These are phyloP conservation scores for Orthonevra nobilis DNA, from an alignment of 2,888 invertebrate genomes.

Conservation along the genomic window DNA sequence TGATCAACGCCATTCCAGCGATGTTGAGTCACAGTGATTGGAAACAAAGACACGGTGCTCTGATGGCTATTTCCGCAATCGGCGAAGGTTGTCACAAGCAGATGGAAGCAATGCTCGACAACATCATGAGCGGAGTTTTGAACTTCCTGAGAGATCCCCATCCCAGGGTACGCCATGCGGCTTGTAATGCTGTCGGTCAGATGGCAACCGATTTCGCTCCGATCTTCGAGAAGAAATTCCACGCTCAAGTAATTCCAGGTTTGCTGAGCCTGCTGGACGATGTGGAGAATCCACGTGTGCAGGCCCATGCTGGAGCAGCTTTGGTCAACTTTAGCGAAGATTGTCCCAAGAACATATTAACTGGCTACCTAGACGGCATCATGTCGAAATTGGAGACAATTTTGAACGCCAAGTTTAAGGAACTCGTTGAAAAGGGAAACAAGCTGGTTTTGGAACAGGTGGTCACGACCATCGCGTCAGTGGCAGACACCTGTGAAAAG, in stretches of 20 bases:
- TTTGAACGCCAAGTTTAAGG: slow-evolving; percentile 95
- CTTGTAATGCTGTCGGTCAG: slow-evolving; percentile 99
- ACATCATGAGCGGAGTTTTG: slow-evolving; percentile 94
- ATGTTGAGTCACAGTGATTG: slow-evolving; percentile 93
- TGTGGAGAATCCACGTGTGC: slow-evolving; percentile 93
- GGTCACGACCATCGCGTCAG: slow-evolving; percentile 98
- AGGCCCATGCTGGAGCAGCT: slow-evolving; percentile 93
- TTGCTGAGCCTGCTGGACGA: slow-evolving; percentile 94
- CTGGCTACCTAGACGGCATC: slow-evolving; percentile 93
- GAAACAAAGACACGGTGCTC: slow-evolving; percentile 96
- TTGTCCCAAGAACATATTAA: slow-evolving; percentile 96
- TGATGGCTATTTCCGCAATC: slow-evolving; percentile 99
- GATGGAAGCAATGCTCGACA: slow-evolving; percentile 96
- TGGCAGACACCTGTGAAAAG: slow-evolving; percentile 98
- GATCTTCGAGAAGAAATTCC: slow-evolving; percentile 97
- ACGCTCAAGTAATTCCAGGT: slow-evolving; percentile 95
- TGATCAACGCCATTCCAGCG: slow-evolving; percentile 90
- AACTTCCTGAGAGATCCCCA: slow-evolving; percentile 90
- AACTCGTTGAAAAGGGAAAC: slow-evolving; percentile 95
- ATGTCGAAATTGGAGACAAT: slow-evolving; percentile 95
- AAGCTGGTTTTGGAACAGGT: slow-evolving; percentile 97
- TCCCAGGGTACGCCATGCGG: slow-evolving; percentile 88
- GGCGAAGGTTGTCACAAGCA: slow-evolving; percentile 99
- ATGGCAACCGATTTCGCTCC: slow-evolving; percentile 99
- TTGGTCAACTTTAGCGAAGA: slow-evolving; percentile 99